Evolutionary conservation across 2,888 invertebrate genomes (phyloP).

Genomic region (Agapetus fuscipes): DNA sequence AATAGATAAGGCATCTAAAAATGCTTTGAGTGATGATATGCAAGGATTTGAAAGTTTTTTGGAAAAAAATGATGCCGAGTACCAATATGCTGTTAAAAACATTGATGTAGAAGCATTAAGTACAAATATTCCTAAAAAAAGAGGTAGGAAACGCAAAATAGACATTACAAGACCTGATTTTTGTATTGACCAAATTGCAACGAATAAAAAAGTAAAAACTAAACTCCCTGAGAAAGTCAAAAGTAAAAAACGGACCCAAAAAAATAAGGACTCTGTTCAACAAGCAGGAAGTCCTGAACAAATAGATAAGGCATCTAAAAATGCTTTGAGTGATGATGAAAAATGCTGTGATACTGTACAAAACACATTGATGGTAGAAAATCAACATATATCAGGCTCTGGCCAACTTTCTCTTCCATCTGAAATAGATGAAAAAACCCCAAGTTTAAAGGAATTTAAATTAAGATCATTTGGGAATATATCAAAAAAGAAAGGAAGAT

Average conservation of each 20-base stretch:
- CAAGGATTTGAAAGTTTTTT: no score
- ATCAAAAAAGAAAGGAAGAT: neutral
- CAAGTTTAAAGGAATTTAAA: neutral
- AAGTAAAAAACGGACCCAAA: no score
- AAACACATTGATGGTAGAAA: neutral
- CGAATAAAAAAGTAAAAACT: neutral
- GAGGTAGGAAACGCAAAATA: neutral
- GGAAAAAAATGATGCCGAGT: no score
- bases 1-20: neutral
- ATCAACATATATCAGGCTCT: no score
- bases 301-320: neutral
- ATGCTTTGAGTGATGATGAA: neutral
- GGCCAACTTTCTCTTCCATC: no score
- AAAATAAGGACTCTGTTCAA: neutral
- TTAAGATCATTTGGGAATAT: neutral
- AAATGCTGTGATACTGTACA: no score
- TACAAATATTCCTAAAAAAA: slow-evolving; percentile 3
- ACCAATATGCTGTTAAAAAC: no score
- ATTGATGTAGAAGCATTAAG: no score
- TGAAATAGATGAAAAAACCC: no score
- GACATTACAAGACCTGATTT: neutral
- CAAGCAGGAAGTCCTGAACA: neutral
- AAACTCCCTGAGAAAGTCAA: neutral
- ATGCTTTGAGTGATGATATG: neutral
- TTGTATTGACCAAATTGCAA: neutral